Conservation (phyloP, 2,888 invertebrate species). For the Andrena fulva region DNA sequence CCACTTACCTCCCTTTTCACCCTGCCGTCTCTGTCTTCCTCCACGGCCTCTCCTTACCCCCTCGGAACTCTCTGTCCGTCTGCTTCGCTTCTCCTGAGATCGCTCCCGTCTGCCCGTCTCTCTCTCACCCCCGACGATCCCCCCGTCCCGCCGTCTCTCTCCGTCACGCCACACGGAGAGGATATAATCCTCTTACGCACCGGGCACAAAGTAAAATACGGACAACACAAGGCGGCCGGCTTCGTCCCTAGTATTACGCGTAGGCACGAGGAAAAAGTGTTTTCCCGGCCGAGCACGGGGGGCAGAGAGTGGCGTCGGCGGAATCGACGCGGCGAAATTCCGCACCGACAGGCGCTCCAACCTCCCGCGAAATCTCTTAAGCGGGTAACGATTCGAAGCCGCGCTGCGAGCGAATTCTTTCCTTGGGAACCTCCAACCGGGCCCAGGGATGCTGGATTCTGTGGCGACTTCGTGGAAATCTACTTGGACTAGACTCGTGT, state of each 20-base stretch:
- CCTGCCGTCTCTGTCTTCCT: constrained; percentile 37
- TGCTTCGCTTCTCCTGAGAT: constrained; percentile 19
- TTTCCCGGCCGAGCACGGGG: constrained; percentile 16
- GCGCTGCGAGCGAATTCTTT: neutral
- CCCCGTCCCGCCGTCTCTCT: constrained; percentile 17
- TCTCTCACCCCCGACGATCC: neutral
- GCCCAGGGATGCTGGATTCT: neutral
- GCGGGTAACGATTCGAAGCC: constrained; percentile 72
- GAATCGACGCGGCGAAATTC: constrained; percentile 16
- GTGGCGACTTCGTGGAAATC: neutral
- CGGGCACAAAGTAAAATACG: constrained; percentile 83
- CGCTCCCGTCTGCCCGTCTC: constrained; percentile 23
- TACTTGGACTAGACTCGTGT: neutral
- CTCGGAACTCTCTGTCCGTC: constrained; percentile 12
- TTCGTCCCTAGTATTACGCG: constrained; percentile 66
- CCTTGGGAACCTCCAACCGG: neutral
- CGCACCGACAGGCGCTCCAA: constrained; percentile 22
- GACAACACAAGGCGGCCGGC: constrained; percentile 67
- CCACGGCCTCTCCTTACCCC: constrained; percentile 30
- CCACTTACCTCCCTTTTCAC: constrained; percentile 77
- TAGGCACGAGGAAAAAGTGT: constrained; percentile 50
- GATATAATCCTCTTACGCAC: constrained; percentile 84
- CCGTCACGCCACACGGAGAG: constrained; percentile 57
- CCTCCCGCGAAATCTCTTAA: constrained; percentile 73
- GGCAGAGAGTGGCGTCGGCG: constrained; percentile 7